Conservation (phyloP, 2,888 invertebrate genomes). For the Strigamia crassipes region DNA sequence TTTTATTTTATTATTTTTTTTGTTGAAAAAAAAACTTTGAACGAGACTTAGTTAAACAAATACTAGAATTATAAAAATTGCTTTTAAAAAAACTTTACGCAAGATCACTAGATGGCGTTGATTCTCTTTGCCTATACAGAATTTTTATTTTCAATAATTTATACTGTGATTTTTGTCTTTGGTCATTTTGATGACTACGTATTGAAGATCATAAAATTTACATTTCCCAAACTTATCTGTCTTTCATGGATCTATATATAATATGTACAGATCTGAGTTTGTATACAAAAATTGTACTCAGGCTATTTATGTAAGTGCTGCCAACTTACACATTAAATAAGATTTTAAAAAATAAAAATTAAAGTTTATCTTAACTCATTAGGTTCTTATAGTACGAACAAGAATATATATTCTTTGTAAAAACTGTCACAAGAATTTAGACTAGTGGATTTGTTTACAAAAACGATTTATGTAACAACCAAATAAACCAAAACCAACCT, state of each 20-base stretch:
- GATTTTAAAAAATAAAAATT: neutral
- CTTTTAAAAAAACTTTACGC: neutral
- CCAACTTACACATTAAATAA: neutral
- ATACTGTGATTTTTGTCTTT: neutral
- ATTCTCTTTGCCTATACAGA: neutral
- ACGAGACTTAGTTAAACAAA: too few relatives aligned
- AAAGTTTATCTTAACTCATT: neutral
- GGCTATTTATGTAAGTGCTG: slow-evolving; percentile 3
- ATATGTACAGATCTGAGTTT: neutral
- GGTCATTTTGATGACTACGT: neutral
- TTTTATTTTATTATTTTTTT: too few relatives aligned
- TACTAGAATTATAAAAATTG: neutral
- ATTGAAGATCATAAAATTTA: neutral
- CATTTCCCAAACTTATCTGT: neutral
- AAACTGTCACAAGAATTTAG: too few relatives aligned
- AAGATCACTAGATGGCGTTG: neutral
- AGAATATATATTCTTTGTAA: neutral
- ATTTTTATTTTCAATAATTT: neutral
- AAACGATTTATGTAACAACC: too few relatives aligned
- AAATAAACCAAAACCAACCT: too few relatives aligned
- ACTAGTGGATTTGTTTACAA: too few relatives aligned
- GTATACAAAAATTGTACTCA: slow-evolving; percentile 20
- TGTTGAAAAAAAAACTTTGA: too few relatives aligned
- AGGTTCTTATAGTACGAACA: neutral
- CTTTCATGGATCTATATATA: slow-evolving; percentile 5